Evolutionary conservation across 2,888 invertebrate species (phyloP).

Genomic region (Hydropsyche betteni): DNA sequence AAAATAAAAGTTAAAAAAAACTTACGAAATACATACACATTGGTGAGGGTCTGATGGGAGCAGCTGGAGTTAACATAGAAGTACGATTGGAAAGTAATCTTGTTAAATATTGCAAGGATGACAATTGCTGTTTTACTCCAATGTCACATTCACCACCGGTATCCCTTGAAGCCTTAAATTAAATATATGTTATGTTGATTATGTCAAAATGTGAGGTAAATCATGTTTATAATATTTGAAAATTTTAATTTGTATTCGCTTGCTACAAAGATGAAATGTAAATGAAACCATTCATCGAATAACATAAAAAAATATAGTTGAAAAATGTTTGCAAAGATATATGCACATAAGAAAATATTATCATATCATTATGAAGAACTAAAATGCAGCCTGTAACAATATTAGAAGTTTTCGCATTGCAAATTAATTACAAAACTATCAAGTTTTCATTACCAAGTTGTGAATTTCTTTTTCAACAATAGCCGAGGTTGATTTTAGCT

Average conservation of each 20-base stretch:
- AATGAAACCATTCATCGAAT: too few species aligned
- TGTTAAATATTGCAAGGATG: slow-evolving; percentile 82
- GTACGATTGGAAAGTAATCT: slow-evolving; percentile 75
- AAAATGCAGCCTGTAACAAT: too few species aligned
- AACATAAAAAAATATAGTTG: too few species aligned
- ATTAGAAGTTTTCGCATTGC: too few species aligned
- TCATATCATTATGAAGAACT: too few species aligned
- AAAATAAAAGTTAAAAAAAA: neutral
- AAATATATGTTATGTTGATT: too few species aligned
- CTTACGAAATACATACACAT: neutral
- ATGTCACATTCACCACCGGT: slow-evolving; percentile 86
- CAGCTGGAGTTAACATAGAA: slow-evolving; percentile 61
- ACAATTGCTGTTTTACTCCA: slow-evolving; percentile 84
- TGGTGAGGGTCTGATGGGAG: slow-evolving; percentile 30
- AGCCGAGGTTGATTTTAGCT: slow-evolving; percentile 82
- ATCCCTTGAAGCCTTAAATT: slow-evolving; percentile 76
- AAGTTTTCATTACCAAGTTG: slow-evolving; percentile 65
- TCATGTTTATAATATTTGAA: neutral
- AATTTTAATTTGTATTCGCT: too few species aligned
- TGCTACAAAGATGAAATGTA: too few species aligned
- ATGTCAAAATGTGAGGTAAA: neutral
- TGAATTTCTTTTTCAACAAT: slow-evolving; percentile 84
- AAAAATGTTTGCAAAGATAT: too few species aligned
- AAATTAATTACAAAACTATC: too few species aligned
- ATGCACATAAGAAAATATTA: too few species aligned